Conservation (phyloP, 2,888 invertebrate species). For the Eremobia ochroleuca region DNA sequence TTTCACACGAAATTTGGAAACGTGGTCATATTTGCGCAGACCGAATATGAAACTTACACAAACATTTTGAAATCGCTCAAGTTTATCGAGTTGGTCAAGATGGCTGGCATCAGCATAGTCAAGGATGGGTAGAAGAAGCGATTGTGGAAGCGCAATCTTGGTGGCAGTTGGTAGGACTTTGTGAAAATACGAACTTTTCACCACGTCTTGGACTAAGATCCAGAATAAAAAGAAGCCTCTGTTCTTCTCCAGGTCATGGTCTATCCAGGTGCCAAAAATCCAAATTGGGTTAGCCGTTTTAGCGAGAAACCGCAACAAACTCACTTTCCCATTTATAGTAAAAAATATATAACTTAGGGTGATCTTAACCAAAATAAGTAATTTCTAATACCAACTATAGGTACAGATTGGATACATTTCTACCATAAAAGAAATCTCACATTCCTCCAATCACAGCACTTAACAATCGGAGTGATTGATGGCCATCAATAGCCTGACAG, state of each 20-base stretch:
- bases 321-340: not conserved
- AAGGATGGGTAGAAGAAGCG: too few species aligned
- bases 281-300: not conserved
- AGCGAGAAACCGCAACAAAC: not conserved
- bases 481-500: constrained; percentile 43
- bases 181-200: not conserved
- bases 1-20: too few species aligned
- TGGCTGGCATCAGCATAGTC: too few species aligned
- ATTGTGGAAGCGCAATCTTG: too few species aligned
- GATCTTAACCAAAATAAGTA: not conserved
- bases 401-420: not conserved
- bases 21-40: too few species aligned
- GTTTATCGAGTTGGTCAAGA: too few species aligned
- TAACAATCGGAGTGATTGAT: constrained; percentile 41
- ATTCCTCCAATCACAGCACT: constrained; percentile 23
- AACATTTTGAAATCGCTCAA: too few species aligned
- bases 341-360: too few species aligned
- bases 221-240: not conserved
- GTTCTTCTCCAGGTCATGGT: not conserved
- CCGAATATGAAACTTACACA: too few species aligned
- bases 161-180: too few species aligned
- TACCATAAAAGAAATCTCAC: constrained; percentile 9
- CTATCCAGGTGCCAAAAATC: not conserved
- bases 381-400: not conserved
- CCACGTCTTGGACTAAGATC: not conserved